phyloP scores from a whole-genome alignment of 2,797 vertebrate species.

The Phoxinus dragarum region DNA sequence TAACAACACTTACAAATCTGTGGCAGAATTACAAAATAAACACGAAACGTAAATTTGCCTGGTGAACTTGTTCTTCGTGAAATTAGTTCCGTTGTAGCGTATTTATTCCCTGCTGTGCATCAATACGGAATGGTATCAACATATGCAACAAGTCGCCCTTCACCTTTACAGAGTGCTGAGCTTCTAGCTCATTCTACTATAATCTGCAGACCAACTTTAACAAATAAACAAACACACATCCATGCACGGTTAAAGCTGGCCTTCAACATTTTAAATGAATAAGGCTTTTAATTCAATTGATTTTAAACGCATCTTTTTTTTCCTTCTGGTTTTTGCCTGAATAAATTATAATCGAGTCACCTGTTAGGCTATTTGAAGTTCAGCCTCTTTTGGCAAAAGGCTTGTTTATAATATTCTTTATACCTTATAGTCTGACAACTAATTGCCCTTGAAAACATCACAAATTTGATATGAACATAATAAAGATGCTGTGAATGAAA shows the following conservation, averaged over 20 bases:
- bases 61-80: background rate
- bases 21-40: slow-evolving; percentile 19
- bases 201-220: background rate
- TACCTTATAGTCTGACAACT: background rate
- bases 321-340: background rate
- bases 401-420: background rate
- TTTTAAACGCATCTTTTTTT: background rate
- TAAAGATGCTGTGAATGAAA: background rate
- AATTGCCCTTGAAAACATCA: background rate
- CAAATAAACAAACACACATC: background rate
- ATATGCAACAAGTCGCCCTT: slow-evolving; percentile 42
- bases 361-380: background rate
- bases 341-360: background rate
- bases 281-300: background rate
- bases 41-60: background rate
- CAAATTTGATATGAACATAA: background rate
- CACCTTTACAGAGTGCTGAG: slow-evolving; percentile 8
- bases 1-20: slow-evolving; percentile 17
- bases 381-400: background rate
- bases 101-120: background rate
- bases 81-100: slow-evolving; percentile 11
- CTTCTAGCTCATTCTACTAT: background rate
- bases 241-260: background rate
- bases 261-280: slow-evolving; percentile 1
- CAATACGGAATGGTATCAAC: background rate